phyloP scores from a whole-genome alignment of 2,113 vertebrate species.

The Labeo rohita region DNA sequence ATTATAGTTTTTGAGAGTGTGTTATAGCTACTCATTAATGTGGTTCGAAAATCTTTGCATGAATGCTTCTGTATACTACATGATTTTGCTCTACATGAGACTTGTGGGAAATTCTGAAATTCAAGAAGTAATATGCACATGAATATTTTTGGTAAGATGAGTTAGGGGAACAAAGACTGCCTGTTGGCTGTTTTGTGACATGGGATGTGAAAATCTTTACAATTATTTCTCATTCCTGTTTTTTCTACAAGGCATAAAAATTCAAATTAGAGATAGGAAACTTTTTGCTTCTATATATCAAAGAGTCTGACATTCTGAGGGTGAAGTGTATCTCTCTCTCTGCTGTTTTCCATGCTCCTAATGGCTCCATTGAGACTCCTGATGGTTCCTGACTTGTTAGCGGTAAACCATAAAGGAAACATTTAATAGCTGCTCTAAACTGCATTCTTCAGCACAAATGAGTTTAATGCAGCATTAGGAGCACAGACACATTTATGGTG shows the following conservation, averaged over 20 bases:
- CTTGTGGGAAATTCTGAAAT: background rate
- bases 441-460: background rate
- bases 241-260: conserved; percentile 19
- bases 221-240: background rate
- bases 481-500: background rate
- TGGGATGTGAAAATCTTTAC: background rate
- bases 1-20: background rate
- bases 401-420: background rate
- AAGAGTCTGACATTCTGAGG: background rate
- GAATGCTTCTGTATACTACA: background rate
- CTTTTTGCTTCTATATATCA: background rate
- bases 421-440: conserved; percentile 10
- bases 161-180: background rate
- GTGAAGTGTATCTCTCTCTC: background rate
- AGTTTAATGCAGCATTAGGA: background rate
- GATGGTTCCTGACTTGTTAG: background rate
- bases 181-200: background rate
- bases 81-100: background rate
- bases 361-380: conserved; percentile 5
- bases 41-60: background rate
- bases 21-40: background rate
- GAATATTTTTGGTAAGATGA: background rate
- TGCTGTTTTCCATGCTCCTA: background rate
- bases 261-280: background rate
- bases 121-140: background rate